Conservation (phyloP, 2,797 vertebrate genomes). For the Nyctalus aviator region DNA sequence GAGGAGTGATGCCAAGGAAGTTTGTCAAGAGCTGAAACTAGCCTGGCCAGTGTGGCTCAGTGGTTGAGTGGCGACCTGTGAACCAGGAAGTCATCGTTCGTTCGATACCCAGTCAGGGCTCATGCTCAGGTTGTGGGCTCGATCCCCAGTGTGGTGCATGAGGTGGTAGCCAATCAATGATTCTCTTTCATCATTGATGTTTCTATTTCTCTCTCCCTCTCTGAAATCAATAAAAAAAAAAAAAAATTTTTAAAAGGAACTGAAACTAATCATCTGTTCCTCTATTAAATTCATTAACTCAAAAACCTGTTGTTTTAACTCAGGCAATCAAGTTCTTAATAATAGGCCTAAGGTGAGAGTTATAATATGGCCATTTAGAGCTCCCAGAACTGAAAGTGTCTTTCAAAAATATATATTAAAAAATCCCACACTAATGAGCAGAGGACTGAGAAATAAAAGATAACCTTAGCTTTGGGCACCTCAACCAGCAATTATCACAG, state of each 20-base stretch:
- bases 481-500: neutral
- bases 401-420: neutral
- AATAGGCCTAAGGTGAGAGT: constrained; percentile 8
- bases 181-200: too few species aligned
- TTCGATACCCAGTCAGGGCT: too few species aligned
- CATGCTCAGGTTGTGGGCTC: too few species aligned
- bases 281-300: constrained; percentile 36
- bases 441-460: neutral
- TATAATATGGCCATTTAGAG: neutral
- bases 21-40: constrained; percentile 37
- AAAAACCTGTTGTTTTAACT: constrained; percentile 27
- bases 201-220: too few species aligned
- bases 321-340: constrained; percentile 12
- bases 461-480: neutral
- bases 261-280: constrained; percentile 26
- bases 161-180: too few species aligned
- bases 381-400: neutral
- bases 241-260: neutral
- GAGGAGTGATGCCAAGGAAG: constrained; percentile 39
- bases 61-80: too few species aligned
- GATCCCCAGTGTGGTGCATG: too few species aligned
- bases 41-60: too few species aligned
- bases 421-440: neutral
- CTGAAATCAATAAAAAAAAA: too few species aligned
- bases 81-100: too few species aligned